Conservation (phyloP, 1,140 invertebrate genomes). For the Zeugodacus cucurbitae region DNA sequence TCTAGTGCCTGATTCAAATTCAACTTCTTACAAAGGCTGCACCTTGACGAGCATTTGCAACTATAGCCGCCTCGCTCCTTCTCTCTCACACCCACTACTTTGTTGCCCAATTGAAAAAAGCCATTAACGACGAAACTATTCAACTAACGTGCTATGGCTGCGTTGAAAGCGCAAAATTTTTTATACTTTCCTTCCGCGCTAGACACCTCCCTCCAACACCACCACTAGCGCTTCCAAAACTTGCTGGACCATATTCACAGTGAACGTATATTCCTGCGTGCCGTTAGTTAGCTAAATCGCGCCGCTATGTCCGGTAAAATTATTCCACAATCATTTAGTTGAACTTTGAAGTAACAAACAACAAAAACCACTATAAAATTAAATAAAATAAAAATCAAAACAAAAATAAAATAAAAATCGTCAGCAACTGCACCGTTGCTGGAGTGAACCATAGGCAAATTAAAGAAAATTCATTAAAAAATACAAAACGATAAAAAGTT, state of each 20-base stretch:
- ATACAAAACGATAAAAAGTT: background rate
- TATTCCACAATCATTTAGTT: background rate
- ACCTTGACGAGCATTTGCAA: background rate
- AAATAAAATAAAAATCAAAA: background rate
- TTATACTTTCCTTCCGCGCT: background rate
- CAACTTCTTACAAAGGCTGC: background rate
- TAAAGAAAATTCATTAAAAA: slow-evolving; percentile 16
- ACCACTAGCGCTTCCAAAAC: too few species aligned
- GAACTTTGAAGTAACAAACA: background rate
- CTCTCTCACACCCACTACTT: background rate
- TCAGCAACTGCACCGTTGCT: background rate
- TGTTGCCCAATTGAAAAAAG: background rate
- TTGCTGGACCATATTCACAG: background rate
- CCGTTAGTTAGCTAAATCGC: background rate
- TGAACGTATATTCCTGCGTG: background rate
- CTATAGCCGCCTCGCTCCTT: too few species aligned
- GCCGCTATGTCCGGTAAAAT: background rate
- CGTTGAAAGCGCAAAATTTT: background rate
- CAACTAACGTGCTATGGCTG: background rate
- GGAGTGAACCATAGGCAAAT: background rate
- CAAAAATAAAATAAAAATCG: background rate
- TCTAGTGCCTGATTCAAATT: background rate
- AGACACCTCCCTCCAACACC: too few species aligned
- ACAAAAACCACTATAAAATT: background rate
- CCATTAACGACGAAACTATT: background rate